Evolutionary conservation across 2,888 invertebrate species (phyloP).

Genomic region (Nemurella pictetii): DNA sequence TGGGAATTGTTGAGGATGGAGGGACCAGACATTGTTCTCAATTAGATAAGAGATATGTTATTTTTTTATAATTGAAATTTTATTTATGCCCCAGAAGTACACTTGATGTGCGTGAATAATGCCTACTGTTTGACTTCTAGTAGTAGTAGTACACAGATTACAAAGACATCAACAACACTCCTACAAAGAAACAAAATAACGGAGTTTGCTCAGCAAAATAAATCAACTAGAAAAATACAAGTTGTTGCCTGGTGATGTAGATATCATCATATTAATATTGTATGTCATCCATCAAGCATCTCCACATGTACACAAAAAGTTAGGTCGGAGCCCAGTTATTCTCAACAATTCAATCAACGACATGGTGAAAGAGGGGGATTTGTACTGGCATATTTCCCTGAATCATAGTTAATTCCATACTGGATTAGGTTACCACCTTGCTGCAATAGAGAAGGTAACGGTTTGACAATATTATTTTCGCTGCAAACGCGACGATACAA

Average conservation of each 20-base stretch:
- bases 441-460: neutral
- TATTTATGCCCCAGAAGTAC: conserved; percentile 33
- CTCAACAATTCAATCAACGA: neutral
- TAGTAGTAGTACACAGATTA: conserved; percentile 8
- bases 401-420: neutral
- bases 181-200: neutral
- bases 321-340: neutral
- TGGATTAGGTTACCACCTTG: neutral
- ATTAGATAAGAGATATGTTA: no score
- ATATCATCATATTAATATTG: neutral
- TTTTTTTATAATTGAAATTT: conserved; percentile 46
- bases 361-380: conserved; percentile 9
- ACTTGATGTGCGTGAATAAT: conserved; percentile 30
- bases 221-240: conserved; percentile 31
- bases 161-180: conserved; percentile 13
- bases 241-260: neutral
- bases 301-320: neutral
- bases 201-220: conserved; percentile 15
- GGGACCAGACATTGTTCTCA: no score
- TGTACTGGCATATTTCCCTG: conserved; percentile 32
- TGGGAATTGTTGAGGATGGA: no score
- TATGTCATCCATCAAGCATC: neutral
- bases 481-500: neutral
- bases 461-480: neutral
- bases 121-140: neutral